Percentiles rank a stretch among this genome's conserved stretches.
Conservation (phyloP, 2,797 vertebrate genomes). For the Distichodus sexfasciatus region DNA sequence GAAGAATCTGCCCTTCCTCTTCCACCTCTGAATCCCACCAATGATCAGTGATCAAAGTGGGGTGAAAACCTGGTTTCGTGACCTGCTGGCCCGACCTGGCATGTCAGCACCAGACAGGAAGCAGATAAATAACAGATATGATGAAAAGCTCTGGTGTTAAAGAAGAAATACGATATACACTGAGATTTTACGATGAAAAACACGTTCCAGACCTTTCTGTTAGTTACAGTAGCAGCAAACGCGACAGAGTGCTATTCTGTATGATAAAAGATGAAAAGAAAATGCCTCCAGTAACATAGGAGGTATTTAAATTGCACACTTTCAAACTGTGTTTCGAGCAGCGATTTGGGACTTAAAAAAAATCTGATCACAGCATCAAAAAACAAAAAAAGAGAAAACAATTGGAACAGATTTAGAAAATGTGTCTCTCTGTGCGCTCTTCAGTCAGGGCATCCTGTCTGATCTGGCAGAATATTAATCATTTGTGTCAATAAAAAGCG, state of each 20-base stretch:
- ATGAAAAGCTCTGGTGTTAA: conserved; percentile 67
- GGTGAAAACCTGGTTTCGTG: conserved; percentile 69
- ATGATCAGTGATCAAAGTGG: conserved; percentile 64
- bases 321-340: conserved; percentile 1
- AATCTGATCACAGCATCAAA: conserved; percentile 27
- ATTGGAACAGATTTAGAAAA: conserved; percentile 33
- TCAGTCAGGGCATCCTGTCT: conserved; percentile 61
- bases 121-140: conserved; percentile 63
- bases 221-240: conserved; percentile 16
- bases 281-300: conserved; percentile 2
- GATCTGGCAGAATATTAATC: conserved; percentile 79
- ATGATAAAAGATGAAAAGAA: conserved; percentile 12
- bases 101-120: conserved; percentile 42
- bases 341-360: conserved; percentile 22
- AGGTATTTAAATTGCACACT: background rate
- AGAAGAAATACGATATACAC: conserved; percentile 57
- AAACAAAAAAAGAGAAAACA: too few relatives aligned
- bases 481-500: conserved; percentile 80
- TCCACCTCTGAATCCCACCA: conserved; percentile 68
- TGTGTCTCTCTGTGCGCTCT: conserved; percentile 31
- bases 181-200: conserved; percentile 25
- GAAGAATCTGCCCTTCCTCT: conserved; percentile 77
- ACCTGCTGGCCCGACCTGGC: conserved; percentile 58
- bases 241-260: conserved; percentile 2
- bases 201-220: background rate